These are phyloP conservation scores for Alethe castanea DNA, from an alignment of 2,113 vertebrate species.

Conservation along the genomic window DNA sequence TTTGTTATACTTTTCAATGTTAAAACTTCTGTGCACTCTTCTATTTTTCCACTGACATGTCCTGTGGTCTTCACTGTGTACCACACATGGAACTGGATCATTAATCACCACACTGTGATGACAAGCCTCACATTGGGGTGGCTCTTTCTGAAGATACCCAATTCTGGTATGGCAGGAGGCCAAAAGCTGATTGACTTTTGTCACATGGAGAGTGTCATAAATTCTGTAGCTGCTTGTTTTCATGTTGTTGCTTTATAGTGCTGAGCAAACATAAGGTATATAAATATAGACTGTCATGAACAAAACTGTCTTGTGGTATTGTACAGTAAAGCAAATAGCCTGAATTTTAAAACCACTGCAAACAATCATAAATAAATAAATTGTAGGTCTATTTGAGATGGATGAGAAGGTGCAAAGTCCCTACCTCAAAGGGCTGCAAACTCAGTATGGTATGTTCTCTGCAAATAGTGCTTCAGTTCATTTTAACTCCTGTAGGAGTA, in stretches of 20 bases:
- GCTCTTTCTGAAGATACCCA: not conserved
- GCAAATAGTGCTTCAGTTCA: not conserved
- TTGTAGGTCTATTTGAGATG: not conserved
- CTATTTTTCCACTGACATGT: not conserved
- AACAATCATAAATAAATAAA: not conserved
- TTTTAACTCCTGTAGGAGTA: not conserved
- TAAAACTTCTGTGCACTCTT: not conserved
- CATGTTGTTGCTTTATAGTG: not conserved
- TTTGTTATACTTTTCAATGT: not conserved
- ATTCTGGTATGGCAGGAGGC: not conserved
- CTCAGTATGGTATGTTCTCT: not conserved
- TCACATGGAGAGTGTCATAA: not conserved
- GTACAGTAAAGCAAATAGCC: not conserved
- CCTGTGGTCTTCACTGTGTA: not conserved
- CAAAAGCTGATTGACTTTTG: not conserved
- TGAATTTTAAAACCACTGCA: not conserved
- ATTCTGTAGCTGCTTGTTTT: not conserved
- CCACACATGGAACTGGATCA: not conserved
- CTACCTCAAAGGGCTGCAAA: not conserved
- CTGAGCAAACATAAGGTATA: not conserved
- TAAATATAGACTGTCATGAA: not conserved
- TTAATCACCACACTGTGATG: not conserved
- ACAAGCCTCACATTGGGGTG: not conserved
- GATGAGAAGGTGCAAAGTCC: not conserved
- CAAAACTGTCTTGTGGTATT: not conserved